A percentile compares a stretch with the other conserved stretches of the same genome.
phyloP scores from a whole-genome alignment of 2,888 invertebrate genomes.

The Galerucella nymphaeae region DNA sequence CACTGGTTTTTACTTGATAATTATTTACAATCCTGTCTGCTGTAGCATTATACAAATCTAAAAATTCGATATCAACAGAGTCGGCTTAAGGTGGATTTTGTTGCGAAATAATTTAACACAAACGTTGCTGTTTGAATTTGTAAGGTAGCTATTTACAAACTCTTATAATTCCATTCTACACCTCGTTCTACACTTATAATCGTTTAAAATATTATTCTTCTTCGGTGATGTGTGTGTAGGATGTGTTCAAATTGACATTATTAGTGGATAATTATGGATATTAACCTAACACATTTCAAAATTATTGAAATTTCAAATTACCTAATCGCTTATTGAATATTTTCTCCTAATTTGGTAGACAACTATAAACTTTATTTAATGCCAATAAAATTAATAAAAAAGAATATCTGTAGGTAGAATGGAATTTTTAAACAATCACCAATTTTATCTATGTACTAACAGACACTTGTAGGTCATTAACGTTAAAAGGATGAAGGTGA shows the following conservation, averaged over 20 bases:
- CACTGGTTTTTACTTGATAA: not conserved
- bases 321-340: not conserved
- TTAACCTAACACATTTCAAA: conserved; percentile 2
- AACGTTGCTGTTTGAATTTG: too few species aligned
- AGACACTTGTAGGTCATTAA: too few species aligned
- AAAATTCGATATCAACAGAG: not conserved
- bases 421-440: too few species aligned
- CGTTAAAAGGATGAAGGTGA: too few species aligned
- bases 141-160: too few species aligned
- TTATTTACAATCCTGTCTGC: not conserved
- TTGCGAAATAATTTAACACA: too few species aligned
- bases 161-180: too few species aligned
- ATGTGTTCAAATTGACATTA: not conserved
- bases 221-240: not conserved
- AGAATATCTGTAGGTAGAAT: not conserved
- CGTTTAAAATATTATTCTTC: not conserved
- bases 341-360: conserved; percentile 7
- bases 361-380: conserved; percentile 2
- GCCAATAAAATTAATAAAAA: not conserved
- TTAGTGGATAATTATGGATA: conserved; percentile 7
- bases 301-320: conserved; percentile 6
- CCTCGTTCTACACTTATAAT: too few species aligned
- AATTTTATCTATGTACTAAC: too few species aligned
- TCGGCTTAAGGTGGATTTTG: not conserved
- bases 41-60: not conserved